Base-by-base conservation (phyloP, 2,113 vertebrate genomes). In the Diphyllodes magnificus region DNA sequence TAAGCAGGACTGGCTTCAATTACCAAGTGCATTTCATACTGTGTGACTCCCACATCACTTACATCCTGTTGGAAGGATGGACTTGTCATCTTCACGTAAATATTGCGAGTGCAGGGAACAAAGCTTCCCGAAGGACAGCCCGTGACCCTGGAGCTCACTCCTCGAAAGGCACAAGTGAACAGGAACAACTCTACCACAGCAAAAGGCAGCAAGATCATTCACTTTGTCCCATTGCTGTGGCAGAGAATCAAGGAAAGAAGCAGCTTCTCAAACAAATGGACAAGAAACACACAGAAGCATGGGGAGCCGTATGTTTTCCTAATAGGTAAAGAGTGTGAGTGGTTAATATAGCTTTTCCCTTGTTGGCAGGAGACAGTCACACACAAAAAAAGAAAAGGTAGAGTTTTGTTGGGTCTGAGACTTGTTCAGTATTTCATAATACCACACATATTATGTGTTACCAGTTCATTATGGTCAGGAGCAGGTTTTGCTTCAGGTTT, bases 21-120 rank as follows among this genome's bases (percentile, higher is more conserved):
- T 95, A 94, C 59, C 1, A 2, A 87, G 15, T 13, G 53, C 22
- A 14, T 56, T 94, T 90, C 79, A 28, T 61, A 33, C 59, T 61
- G 53, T 6, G 4, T 68, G 66, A 82, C 57, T 92, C 76, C 68
- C 75, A 90, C 71, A 77, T 86, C 71, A 59, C 63, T 80, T 54
- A 51, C 2, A 64, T 86, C 72, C 79, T 88, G 59, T 70, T 93
- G 63, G 75, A 95, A 88, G 66, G 94, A 90, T 0, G 4, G 63
- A 83, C 23, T 63, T 70, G 50, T 88, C 88, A 77, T 64, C 59
- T 70, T 92, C 82, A 59, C 90, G 63, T 80, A 90, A 93, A 92
- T 86, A 90, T 42, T 82, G 59, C 0, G 0, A 80, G 53, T 25
- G 19, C 50, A 94, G 90, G 88, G 95, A 91, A 66, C 73, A 89